Evolutionary conservation across 2,113 vertebrate genomes (phyloP).

Genomic region (Craseonycteris thonglongyai): DNA sequence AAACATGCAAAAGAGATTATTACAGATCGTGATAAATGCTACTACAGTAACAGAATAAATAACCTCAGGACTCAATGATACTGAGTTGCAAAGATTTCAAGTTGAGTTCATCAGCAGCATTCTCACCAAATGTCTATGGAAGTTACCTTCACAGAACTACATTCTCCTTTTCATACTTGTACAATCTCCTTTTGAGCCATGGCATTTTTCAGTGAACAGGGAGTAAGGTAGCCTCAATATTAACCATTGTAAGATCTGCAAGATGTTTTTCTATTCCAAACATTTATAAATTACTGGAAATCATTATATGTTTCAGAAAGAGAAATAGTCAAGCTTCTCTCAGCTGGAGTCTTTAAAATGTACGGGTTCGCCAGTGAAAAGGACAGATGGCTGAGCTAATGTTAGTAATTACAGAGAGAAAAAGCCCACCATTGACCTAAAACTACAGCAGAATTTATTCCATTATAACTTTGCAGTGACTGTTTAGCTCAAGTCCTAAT

Average conservation of each 20-base stretch:
- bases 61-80: neutral
- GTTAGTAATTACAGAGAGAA: conserved; percentile 45
- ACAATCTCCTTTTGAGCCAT: neutral
- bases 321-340: conserved; percentile 27
- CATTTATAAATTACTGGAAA: conserved; percentile 35
- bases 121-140: neutral
- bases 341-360: conserved; percentile 33
- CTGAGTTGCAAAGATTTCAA: neutral
- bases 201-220: neutral
- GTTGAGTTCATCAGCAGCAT: neutral
- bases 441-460: conserved; percentile 40
- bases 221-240: neutral
- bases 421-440: conserved; percentile 42
- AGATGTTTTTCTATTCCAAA: neutral
- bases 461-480: conserved; percentile 39
- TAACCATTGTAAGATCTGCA: neutral
- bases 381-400: conserved; percentile 52
- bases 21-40: neutral
- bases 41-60: neutral
- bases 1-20: neutral
- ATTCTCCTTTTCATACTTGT: neutral
- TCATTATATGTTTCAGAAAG: conserved; percentile 22
- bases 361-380: neutral
- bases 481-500: conserved; percentile 33
- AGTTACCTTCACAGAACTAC: neutral